phyloP scores from a whole-genome alignment of 2,888 invertebrate genomes.

The Philonicus albiceps region DNA sequence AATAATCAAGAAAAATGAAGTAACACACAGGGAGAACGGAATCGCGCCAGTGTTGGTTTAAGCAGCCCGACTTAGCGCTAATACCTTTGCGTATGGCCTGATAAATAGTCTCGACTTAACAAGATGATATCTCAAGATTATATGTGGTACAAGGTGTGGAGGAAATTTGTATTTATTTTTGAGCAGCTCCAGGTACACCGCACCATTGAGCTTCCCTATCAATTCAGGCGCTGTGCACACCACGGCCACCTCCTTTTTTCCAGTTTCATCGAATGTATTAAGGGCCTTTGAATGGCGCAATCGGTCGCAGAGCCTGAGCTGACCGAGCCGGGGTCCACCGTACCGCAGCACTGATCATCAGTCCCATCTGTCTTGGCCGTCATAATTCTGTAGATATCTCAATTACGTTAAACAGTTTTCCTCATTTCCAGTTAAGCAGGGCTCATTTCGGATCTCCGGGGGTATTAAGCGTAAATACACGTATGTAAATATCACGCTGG shows the following conservation, averaged over 20 bases:
- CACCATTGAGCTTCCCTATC: slow-evolving; percentile 26
- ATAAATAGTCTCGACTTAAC: slow-evolving; percentile 52
- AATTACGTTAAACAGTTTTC: slow-evolving; percentile 44
- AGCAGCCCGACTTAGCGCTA: slow-evolving; percentile 22
- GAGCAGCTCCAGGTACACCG: slow-evolving; percentile 24
- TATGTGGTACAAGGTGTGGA: slow-evolving; percentile 49
- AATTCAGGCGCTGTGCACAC: background rate
- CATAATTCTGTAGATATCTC: slow-evolving; percentile 49
- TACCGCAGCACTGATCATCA: slow-evolving; percentile 46
- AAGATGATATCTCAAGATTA: slow-evolving; percentile 52
- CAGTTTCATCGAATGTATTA: slow-evolving; percentile 31
- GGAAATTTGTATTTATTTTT: slow-evolving; percentile 49
- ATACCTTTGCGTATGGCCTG: slow-evolving; percentile 31
- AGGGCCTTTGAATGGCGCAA: slow-evolving; percentile 17
- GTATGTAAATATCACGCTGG: slow-evolving; percentile 49
- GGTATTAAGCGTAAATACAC: slow-evolving; percentile 41
- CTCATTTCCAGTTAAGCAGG: slow-evolving; percentile 37
- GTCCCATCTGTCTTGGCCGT: slow-evolving; percentile 47
- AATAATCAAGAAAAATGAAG: slow-evolving; percentile 42
- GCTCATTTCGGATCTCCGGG: slow-evolving; percentile 29
- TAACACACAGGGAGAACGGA: background rate
- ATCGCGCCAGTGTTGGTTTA: slow-evolving; percentile 17
- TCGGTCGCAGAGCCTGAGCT: background rate
- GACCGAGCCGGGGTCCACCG: background rate
- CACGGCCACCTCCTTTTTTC: background rate